Evolutionary conservation across 2,797 vertebrate genomes (phyloP).

Genomic region (Sparus aurata): DNA sequence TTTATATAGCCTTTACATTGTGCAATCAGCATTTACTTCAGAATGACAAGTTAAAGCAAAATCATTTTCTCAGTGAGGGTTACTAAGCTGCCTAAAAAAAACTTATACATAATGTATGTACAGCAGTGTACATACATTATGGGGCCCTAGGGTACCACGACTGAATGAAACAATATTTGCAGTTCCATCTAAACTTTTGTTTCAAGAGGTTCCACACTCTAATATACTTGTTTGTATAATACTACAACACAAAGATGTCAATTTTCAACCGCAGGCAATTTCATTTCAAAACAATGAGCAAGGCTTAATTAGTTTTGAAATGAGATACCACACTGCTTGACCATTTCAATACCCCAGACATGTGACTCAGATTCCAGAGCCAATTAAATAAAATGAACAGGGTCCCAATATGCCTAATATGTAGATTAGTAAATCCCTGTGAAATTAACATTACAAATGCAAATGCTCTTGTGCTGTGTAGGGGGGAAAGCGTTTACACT

Average conservation of each 20-base stretch:
- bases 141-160: background rate
- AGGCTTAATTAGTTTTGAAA: constrained; percentile 2
- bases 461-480: background rate
- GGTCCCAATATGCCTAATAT: background rate
- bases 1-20: too few species aligned
- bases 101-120: too few species aligned
- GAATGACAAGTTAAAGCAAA: background rate
- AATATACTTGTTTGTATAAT: background rate
- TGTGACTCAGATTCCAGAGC: background rate
- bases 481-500: too few species aligned
- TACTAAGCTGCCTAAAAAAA: too few species aligned
- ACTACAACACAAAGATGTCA: background rate
- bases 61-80: background rate
- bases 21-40: too few species aligned
- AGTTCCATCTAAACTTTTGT: background rate
- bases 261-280: constrained; percentile 5
- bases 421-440: background rate
- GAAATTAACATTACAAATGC: background rate
- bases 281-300: background rate
- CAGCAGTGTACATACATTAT: background rate
- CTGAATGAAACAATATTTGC: background rate
- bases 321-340: constrained; percentile 4
- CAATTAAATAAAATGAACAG: constrained; percentile 1
- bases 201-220: background rate
- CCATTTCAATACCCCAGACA: background rate